phyloP scores from a whole-genome alignment of 1,140 invertebrate genomes.

The Calosoma granatense region DNA sequence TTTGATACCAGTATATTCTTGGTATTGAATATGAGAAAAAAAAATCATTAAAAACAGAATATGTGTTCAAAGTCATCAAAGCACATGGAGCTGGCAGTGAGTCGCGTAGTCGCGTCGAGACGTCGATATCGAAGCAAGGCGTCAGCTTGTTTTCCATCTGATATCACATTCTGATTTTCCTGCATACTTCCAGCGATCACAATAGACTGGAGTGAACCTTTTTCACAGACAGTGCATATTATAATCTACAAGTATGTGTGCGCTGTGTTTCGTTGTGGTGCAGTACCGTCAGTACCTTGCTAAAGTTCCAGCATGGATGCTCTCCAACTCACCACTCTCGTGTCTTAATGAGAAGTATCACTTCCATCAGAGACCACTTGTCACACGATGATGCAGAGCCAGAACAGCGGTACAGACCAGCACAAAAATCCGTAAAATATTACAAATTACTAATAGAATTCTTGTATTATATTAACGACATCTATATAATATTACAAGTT shows the following conservation, averaged over 20 bases:
- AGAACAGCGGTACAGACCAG: neutral
- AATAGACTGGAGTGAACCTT: neutral
- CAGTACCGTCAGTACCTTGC: neutral
- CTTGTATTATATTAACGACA: neutral
- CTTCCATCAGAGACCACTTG: neutral
- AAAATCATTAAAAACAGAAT: too few relatives aligned
- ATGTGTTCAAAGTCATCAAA: too few relatives aligned
- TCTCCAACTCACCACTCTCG: neutral
- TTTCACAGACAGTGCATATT: conserved; percentile 9
- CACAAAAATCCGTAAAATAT: neutral
- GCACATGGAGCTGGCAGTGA: too few relatives aligned
- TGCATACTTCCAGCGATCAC: neutral
- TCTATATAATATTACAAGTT: neutral
- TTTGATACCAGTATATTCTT: too few relatives aligned
- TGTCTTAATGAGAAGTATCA: conserved; percentile 5
- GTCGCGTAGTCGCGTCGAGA: too few relatives aligned
- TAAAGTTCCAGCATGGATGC: neutral
- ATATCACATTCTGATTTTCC: conserved; percentile 8
- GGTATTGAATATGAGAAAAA: too few relatives aligned
- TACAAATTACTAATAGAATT: neutral
- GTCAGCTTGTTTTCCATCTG: conserved; percentile 3
- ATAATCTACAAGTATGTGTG: neutral
- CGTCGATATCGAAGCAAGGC: too few relatives aligned
- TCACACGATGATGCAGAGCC: neutral
- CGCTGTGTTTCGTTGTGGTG: neutral